Percentiles rank a stretch among this genome's conserved stretches.
phyloP scores from a whole-genome alignment of 2,888 invertebrate species.

The Bombylius discolor region DNA sequence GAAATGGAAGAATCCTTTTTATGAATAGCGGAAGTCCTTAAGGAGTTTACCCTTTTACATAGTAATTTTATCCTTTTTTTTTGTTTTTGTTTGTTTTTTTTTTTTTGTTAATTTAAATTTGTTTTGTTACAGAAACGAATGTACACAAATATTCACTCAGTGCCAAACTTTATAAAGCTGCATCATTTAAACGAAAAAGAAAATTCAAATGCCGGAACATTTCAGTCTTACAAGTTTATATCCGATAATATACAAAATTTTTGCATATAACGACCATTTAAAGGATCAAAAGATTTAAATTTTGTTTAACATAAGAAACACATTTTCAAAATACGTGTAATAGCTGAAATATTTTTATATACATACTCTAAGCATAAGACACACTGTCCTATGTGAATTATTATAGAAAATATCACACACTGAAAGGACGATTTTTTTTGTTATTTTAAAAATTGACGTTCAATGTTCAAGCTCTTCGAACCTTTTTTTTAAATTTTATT shows the following conservation, averaged over 20 bases:
- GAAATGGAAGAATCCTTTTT: not conserved
- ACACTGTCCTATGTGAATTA: too few species aligned
- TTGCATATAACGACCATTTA: constrained; percentile 11
- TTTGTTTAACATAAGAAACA: not conserved
- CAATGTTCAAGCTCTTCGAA: too few species aligned
- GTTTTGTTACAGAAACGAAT: not conserved
- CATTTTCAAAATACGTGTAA: not conserved
- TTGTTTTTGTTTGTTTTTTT: not conserved
- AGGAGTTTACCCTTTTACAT: not conserved
- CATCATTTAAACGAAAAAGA: not conserved
- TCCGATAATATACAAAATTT: not conserved
- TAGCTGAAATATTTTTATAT: too few species aligned
- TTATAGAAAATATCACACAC: too few species aligned
- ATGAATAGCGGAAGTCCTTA: constrained; percentile 1
- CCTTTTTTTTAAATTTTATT: too few species aligned
- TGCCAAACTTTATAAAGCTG: not conserved
- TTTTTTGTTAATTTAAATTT: not conserved
- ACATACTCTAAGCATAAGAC: too few species aligned
- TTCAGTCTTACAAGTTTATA: not conserved
- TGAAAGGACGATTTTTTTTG: too few species aligned
- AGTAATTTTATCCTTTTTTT: not conserved
- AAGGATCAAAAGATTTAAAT: constrained; percentile 5
- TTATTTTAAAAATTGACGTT: too few species aligned
- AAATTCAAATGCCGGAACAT: not conserved
- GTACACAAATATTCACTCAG: not conserved